These are phyloP conservation scores for Struthio camelus DNA, from an alignment of 2,113 vertebrate genomes.

Conservation along the genomic window DNA sequence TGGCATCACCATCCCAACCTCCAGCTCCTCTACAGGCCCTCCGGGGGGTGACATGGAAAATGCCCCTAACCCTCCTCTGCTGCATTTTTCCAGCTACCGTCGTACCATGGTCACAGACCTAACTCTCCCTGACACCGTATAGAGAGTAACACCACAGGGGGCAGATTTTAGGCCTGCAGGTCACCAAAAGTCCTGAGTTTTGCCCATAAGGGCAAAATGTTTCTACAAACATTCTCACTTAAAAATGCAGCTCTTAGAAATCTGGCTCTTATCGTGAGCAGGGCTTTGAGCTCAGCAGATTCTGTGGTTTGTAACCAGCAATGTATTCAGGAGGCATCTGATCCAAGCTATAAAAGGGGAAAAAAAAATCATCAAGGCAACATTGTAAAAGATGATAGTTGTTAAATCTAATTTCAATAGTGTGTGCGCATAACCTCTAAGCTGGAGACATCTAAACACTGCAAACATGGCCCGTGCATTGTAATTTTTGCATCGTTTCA, in stretches of 20 bases:
- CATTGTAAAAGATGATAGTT: constrained; percentile 67
- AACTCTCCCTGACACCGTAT: neutral
- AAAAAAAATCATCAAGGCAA: constrained; percentile 58
- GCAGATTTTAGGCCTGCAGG: neutral
- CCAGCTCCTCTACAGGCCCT: neutral
- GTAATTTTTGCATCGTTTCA: constrained; percentile 63
- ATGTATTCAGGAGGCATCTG: constrained; percentile 56
- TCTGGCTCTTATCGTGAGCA: neutral
- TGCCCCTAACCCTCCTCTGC: neutral
- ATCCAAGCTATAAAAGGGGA: constrained; percentile 54
- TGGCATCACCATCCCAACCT: neutral
- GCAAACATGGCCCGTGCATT: constrained; percentile 1
- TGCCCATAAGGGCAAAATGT: constrained; percentile 38
- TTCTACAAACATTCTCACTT: constrained; percentile 40
- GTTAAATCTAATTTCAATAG: constrained; percentile 69
- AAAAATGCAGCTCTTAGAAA: neutral
- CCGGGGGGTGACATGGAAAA: neutral
- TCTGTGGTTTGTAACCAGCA: neutral
- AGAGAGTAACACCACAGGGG: neutral
- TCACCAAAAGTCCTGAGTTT: neutral
- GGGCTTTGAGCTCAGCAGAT: constrained; percentile 29
- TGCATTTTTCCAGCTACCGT: neutral
- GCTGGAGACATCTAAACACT: constrained; percentile 43
- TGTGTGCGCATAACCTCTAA: constrained; percentile 71
- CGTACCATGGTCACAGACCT: neutral